These are phyloP conservation scores for Lathronympha strigana DNA, from an alignment of 2,888 invertebrate species.

Conservation along the genomic window DNA sequence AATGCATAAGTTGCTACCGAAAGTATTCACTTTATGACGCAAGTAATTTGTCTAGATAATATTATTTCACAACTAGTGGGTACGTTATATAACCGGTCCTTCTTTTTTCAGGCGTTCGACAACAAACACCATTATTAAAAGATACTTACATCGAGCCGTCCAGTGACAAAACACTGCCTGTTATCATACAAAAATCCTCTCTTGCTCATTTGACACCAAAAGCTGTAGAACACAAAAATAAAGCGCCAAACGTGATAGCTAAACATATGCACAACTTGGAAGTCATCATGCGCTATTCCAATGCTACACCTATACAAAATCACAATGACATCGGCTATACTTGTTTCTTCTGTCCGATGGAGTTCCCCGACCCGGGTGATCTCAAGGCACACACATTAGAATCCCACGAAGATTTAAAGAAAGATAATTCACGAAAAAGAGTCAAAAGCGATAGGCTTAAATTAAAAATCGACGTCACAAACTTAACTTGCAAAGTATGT, in stretches of 20 bases:
- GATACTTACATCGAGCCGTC: too few species aligned
- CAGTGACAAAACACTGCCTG: too few species aligned
- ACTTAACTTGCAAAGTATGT: slow-evolving; percentile 36
- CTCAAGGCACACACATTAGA: slow-evolving; percentile 35
- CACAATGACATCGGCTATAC: slow-evolving; percentile 28
- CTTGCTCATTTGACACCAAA: not conserved
- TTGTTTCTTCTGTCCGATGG: slow-evolving; percentile 40
- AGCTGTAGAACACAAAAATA: not conserved
- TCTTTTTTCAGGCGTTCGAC: too few species aligned
- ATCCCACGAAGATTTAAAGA: slow-evolving; percentile 19
- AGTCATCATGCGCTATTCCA: slow-evolving; percentile 49
- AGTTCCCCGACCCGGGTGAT: slow-evolving; percentile 23
- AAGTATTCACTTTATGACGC: too few species aligned
- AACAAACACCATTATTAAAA: too few species aligned
- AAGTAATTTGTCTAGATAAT: too few species aligned
- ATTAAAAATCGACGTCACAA: slow-evolving; percentile 33
- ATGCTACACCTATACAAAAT: slow-evolving; percentile 47
- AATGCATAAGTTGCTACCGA: too few species aligned
- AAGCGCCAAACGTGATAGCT: too few species aligned
- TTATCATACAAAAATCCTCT: too few species aligned
- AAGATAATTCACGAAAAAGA: too few species aligned
- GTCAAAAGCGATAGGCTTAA: slow-evolving; percentile 15
- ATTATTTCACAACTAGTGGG: too few species aligned
- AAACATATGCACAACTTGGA: slow-evolving; percentile 47
- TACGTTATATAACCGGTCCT: too few species aligned